Conservation (phyloP, 1,140 invertebrate species). For the honey bee (Apis mellifera) region Amel_HAv3.1 CM009937.2:112501-113000, state of each 20-base stretch:
- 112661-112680: slow-evolving; percentile 6
- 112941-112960: background rate
- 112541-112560: slow-evolving; percentile 37
- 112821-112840: background rate
- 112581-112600: slow-evolving; percentile 56
- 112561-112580: slow-evolving; percentile 21
- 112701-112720: slow-evolving; percentile 16
- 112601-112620: slow-evolving; percentile 49
- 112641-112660: slow-evolving; percentile 64
- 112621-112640: slow-evolving; percentile 33
- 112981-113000: background rate
- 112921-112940: background rate
- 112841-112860: background rate
- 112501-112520: slow-evolving; percentile 41
- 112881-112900: background rate
- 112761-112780: slow-evolving; percentile 1
- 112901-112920: background rate
- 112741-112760: background rate
- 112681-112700: slow-evolving; percentile 7
- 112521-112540: slow-evolving; percentile 14
- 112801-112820: background rate
- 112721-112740: slow-evolving; percentile 37
- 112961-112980: background rate
- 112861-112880: background rate
- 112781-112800: background rate